These are phyloP conservation scores for Solenopsis fugax DNA, from an alignment of 1,140 invertebrate genomes.

Conservation along the genomic window DNA sequence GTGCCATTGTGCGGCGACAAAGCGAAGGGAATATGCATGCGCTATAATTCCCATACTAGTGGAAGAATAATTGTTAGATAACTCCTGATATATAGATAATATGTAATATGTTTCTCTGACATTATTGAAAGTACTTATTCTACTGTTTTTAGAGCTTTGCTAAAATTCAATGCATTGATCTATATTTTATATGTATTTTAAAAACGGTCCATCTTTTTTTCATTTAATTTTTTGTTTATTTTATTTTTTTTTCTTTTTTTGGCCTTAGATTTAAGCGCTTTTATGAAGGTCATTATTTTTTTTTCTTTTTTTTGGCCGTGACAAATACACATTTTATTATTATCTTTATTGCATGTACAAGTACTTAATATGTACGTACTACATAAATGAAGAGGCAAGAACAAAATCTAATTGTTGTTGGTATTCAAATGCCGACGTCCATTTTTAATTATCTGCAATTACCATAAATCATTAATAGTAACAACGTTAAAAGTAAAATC, in stretches of 20 bases:
- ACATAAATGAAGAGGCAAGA: slow-evolving; percentile 4
- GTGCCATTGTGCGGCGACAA: slow-evolving; percentile 84
- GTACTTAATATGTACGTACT: slow-evolving; percentile 51
- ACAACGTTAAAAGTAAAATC: slow-evolving; percentile 10
- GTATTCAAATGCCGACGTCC: neutral
- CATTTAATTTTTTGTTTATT: slow-evolving; percentile 43
- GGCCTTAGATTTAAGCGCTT: slow-evolving; percentile 72
- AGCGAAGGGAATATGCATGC: slow-evolving; percentile 78
- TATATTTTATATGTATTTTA: slow-evolving; percentile 73
- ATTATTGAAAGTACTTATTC: slow-evolving; percentile 86
- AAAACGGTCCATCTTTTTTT: slow-evolving; percentile 66
- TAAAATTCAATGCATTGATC: slow-evolving; percentile 81
- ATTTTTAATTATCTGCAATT: slow-evolving; percentile 29
- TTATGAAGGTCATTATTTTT: slow-evolving; percentile 71
- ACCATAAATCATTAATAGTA: slow-evolving; percentile 30
- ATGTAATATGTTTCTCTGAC: slow-evolving; percentile 84
- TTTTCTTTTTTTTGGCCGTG: slow-evolving; percentile 70
- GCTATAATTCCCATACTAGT: slow-evolving; percentile 82
- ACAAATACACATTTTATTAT: slow-evolving; percentile 67
- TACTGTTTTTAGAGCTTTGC: slow-evolving; percentile 85
- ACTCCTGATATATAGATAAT: slow-evolving; percentile 83
- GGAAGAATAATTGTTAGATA: slow-evolving; percentile 83
- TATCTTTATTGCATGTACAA: slow-evolving; percentile 55
- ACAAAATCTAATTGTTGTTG: slow-evolving; percentile 36
- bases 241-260: slow-evolving; percentile 34